Conservation (phyloP, 2,888 invertebrate genomes). For the Nemapogon koenigi region DNA sequence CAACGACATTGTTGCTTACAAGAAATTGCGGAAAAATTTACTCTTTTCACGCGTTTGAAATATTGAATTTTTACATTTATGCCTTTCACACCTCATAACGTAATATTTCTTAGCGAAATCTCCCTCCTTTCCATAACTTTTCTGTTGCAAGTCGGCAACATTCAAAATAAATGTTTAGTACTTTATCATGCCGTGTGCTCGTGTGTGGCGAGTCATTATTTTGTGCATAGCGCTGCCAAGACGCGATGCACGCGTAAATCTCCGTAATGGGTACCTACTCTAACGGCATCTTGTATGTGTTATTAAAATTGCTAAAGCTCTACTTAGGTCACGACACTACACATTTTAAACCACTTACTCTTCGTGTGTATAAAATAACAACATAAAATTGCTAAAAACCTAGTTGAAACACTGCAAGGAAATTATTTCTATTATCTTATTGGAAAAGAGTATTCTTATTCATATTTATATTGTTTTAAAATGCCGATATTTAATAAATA, state of each 20-base stretch:
- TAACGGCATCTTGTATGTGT: no score
- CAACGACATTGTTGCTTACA: constrained; percentile 34
- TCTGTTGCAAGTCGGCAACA: constrained; percentile 49
- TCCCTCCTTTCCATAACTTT: constrained; percentile 46
- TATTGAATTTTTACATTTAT: constrained; percentile 65
- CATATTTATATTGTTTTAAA: no score
- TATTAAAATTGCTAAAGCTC: no score
- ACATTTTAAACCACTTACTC: no score
- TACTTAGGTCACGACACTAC: no score
- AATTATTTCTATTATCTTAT: no score
- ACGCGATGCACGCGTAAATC: constrained; percentile 1
- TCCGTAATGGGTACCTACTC: no score
- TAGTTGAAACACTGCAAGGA: no score
- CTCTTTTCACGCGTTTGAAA: constrained; percentile 41
- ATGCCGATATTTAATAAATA: no score
- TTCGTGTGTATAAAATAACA: no score
- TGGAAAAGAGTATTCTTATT: no score
- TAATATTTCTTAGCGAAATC: constrained; percentile 53
- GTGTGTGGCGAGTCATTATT: constrained; percentile 30
- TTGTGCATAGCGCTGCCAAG: constrained; percentile 5
- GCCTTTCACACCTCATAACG: constrained; percentile 64
- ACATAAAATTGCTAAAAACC: no score
- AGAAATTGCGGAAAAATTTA: constrained; percentile 46
- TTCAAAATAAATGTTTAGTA: constrained; percentile 60
- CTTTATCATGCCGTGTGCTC: constrained; percentile 42